Evolutionary conservation across 2,113 vertebrate species (phyloP).

Genomic region (Neotoma lepida): DNA sequence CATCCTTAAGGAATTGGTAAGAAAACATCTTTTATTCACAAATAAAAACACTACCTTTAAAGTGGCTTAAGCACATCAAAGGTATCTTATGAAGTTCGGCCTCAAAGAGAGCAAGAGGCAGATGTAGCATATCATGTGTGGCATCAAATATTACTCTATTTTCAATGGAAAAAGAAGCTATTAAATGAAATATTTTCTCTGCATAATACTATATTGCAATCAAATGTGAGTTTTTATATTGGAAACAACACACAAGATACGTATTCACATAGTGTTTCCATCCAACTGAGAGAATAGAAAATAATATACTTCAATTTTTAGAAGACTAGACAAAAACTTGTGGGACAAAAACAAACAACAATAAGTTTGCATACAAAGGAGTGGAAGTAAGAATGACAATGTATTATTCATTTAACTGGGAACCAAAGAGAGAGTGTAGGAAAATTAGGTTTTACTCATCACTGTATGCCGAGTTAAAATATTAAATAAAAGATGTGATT

Average conservation of each 20-base stretch:
- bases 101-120: constrained; percentile 50
- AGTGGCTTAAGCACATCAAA: constrained; percentile 16
- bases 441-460: not conserved
- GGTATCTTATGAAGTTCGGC: constrained; percentile 24
- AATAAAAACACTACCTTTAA: not conserved
- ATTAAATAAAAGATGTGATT: not conserved
- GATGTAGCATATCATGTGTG: not conserved
- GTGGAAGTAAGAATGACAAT: not conserved
- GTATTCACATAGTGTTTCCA: not conserved
- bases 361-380: not conserved
- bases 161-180: constrained; percentile 49
- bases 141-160: constrained; percentile 26
- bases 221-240: not conserved
- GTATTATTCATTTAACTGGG: not conserved
- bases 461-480: not conserved
- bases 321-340: not conserved
- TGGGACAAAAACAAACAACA: not conserved
- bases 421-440: not conserved
- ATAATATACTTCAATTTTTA: not conserved
- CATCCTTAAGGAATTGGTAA: constrained; percentile 26
- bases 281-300: not conserved
- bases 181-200: not conserved
- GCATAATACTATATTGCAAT: not conserved
- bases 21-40: not conserved
- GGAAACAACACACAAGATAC: not conserved